Base-by-base conservation (phyloP, 1,140 invertebrate genomes). In the Zaprionus kolodkinae region DNA sequence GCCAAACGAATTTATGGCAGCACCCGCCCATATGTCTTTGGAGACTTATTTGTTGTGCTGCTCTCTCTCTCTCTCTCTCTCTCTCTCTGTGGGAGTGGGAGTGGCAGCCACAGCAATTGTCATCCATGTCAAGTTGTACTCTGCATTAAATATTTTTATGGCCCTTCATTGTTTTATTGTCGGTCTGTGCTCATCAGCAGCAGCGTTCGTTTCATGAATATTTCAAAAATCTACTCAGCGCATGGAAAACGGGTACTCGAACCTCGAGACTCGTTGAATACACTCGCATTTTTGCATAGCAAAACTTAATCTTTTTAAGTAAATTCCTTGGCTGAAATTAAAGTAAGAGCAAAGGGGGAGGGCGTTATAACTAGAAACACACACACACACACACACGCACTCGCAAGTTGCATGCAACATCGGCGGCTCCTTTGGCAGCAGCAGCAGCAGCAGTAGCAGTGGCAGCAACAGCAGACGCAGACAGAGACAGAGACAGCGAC, bases 141-240 rank as follows among this genome's bases (percentile, higher is more conserved):
- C 72, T 87, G 84, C 84, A 87, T 87, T 87, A 87, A 84, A 87
- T 84, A 87, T 87, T 88, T 87, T 87, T 87, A 87, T 88, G 80
- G 80, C 71, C 71, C 64, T 72, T 87, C 76, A 87, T 87, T 87
- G 84, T 87, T 87, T 87, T 87, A 87, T 87, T 82, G 79, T 75
- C 76, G 67, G 70, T 36, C 52, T 56, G 61, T 60, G 57, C 78
- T 30, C 27, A 30, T 30, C 27, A 79, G 86, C 67, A 79, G 86
- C 67, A 52, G 78, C 52, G 7, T 35, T 35, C 33, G 33, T 35
- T 35, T 83, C 84, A 87, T 87, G 84, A 88, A 87, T 87, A 87
- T 87, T 87, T 87, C 80, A 87, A 79, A 66, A 73, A 63, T 71
- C 78, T 64, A 72, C 61, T 63, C 66, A 73, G 72, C 71, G 70